A percentile compares a stretch with the other conserved stretches of the same genome.
phyloP scores from a whole-genome alignment of 2,888 invertebrate species.

The Heliconius ethilla region DNA sequence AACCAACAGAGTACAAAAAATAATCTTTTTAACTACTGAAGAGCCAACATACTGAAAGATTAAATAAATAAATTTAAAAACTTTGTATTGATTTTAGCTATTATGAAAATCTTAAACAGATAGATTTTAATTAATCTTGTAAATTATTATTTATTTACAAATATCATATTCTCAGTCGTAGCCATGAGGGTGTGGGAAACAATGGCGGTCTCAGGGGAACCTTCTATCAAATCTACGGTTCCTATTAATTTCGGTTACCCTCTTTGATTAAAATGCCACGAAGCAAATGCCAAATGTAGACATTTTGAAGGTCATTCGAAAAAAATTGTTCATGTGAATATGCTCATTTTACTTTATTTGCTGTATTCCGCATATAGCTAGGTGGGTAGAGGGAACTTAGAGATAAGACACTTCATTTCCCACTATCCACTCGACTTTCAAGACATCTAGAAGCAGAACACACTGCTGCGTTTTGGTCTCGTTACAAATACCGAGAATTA shows the following conservation, averaged over 20 bases:
- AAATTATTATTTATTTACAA: background rate
- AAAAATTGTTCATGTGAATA: background rate
- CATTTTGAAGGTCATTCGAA: constrained; percentile 26
- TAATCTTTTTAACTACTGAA: too few species aligned
- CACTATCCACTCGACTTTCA: background rate
- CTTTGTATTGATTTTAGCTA: too few species aligned
- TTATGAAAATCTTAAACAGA: background rate
- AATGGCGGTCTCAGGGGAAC: constrained; percentile 46
- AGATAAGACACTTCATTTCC: background rate
- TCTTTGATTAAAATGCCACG: constrained; percentile 67
- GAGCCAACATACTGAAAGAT: too few species aligned
- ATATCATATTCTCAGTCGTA: constrained; percentile 26
- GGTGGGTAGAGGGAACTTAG: background rate
- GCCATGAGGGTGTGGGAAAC: constrained; percentile 29
- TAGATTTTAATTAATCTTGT: background rate
- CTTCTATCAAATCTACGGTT: constrained; percentile 49
- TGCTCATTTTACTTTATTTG: background rate
- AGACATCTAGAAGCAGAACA: too few species aligned
- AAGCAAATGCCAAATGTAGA: constrained; percentile 49
- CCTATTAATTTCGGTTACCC: constrained; percentile 44
- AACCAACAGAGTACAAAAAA: too few species aligned
- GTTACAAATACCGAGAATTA: too few species aligned
- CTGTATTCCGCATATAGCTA: too few species aligned
- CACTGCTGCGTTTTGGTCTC: too few species aligned
- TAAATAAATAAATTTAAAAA: too few species aligned